Percentiles rank a stretch among this genome's conserved stretches.
phyloP scores from a whole-genome alignment of 1,140 invertebrate genomes.

The Drosophila nigrodunni region DNA sequence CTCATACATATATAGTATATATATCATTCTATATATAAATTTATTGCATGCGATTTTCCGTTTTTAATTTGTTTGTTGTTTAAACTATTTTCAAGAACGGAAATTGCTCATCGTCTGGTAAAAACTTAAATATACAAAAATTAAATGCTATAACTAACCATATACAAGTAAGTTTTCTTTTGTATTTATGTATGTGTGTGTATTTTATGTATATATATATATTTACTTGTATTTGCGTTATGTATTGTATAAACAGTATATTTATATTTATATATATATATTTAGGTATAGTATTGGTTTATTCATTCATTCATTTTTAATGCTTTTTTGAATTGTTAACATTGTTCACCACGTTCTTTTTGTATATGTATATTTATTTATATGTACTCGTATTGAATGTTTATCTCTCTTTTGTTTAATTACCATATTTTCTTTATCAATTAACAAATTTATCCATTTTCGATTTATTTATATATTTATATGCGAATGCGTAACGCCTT shows the following conservation, averaged over 20 bases:
- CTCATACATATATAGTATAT: constrained; percentile 20
- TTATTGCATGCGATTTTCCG: constrained; percentile 68
- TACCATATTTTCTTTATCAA: constrained; percentile 26
- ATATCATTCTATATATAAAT: constrained; percentile 49
- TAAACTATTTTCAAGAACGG: constrained; percentile 61
- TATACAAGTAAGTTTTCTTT: constrained; percentile 48
- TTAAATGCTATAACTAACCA: constrained; percentile 75
- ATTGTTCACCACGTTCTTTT: constrained; percentile 75
- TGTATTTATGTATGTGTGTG: constrained; percentile 48
- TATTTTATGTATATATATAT: constrained; percentile 51
- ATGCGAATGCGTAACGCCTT: constrained; percentile 76
- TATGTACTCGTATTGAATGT: constrained; percentile 41
- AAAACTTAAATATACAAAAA: constrained; percentile 81
- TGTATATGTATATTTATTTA: constrained; percentile 48
- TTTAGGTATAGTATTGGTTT: constrained; percentile 44
- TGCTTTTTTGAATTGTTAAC: constrained; percentile 79
- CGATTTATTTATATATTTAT: constrained; percentile 41
- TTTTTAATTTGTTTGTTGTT: constrained; percentile 38
- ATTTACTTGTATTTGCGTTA: constrained; percentile 29
- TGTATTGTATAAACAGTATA: constrained; percentile 68
- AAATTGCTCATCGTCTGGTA: constrained; percentile 53
- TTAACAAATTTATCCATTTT: constrained; percentile 50
- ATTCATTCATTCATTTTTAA: constrained; percentile 67
- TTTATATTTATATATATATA: constrained; percentile 21
- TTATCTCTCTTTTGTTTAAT: constrained; percentile 22